Evolutionary conservation across 2,888 invertebrate genomes (phyloP), one percentile per base, ranked within the genome.

Genomic region (Pammene aurita): DNA sequence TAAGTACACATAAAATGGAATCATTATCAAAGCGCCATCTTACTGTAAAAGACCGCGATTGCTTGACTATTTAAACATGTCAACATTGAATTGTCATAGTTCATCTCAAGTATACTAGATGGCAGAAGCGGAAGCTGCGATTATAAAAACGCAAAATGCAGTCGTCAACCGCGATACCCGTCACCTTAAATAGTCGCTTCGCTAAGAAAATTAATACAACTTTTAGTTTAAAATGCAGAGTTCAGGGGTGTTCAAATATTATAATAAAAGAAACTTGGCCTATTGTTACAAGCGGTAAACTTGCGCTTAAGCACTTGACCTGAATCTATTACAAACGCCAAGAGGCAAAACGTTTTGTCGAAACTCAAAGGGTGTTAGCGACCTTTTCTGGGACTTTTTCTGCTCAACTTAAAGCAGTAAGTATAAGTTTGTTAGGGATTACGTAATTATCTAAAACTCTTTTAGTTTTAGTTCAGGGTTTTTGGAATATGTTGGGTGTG

Each of bases 311-410:
- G 50, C 46, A 68, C 63, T 68, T 64, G 63, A 64, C 68, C 63
- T 52, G 64, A 65, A 65, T 68, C 48, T 60, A 69, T 69, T 65
- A 64, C 65, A 65, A 41, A 46, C 54, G 64, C 69, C 69, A 44
- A 65, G 48, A 56, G 69, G 61, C 46, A 64, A 69, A 69, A 60
- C 65, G 65, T 69, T 69, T 46, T 38, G 44, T 54, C 13, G 60
- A 54, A 64, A 69, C 58, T 64, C 54, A 38, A 58, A 65, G 64
- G 60, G 54, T 55, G 44, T 46, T 63, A 58, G 57, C 41, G 67
- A 50, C 68, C 58, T 52, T 55, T 65, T 68, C 44, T 26, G 57
- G 48, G 46, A 58, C 64, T 65, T 69, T 42, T 54, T 54, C 34
- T 42, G 34, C 42, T 26, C 46, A 48, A 69, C 44, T 64, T 68